Base-by-base conservation (phyloP, 2,113 vertebrate species). In the Aspiorhynchus laticeps region DNA sequence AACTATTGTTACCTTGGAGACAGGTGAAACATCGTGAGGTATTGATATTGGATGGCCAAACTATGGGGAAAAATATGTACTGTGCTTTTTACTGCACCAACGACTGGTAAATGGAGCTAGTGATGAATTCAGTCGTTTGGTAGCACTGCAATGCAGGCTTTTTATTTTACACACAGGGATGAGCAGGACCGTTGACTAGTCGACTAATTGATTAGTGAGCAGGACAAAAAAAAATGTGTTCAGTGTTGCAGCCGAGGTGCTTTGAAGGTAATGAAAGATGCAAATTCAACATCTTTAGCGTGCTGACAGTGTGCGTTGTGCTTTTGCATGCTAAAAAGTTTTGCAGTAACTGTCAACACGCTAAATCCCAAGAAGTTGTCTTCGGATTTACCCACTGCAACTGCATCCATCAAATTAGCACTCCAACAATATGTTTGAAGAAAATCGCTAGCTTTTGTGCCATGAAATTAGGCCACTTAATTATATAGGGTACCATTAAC, bases 1-100 rank as follows among this genome's bases (percentile, higher is more conserved):
- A 74, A 24, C 7, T 59, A 36, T 36, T 28, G 69, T 75, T 74
- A 24, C 65, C 65, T 69, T 73, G 63, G 81, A 83, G 81, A 83
- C 81, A 38, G 43, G 26, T 31, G 26, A 65, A 43, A 36, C 56
- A 81, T 65, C 11, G 14, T 63, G 56, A 83, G 28, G 19, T 73
- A 51, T 51, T 83, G 65, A 73, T 83, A 53, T 53, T n/a, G 41
- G 26, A 69, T 53, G 19, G 19, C 17, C 36, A 46, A 48, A 69
- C 61, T 67, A 67, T 17, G 12, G 26, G 61, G 12, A 8, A 38
- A 48, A 69, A 28, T 15, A 7, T 56, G 24, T 53, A 83, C 38
- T 67, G 59, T 43, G 59, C 38, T 82, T 21, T 46, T 65, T 65
- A 46, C 14, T 31, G 17, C 10, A 31, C 33, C 14, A 63, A 41